Percentiles rank a stretch among this genome's conserved stretches.
These are phyloP conservation scores for Cebus imitator DNA, from an alignment of 2,113 vertebrate genomes.

Conservation along the genomic window DNA sequence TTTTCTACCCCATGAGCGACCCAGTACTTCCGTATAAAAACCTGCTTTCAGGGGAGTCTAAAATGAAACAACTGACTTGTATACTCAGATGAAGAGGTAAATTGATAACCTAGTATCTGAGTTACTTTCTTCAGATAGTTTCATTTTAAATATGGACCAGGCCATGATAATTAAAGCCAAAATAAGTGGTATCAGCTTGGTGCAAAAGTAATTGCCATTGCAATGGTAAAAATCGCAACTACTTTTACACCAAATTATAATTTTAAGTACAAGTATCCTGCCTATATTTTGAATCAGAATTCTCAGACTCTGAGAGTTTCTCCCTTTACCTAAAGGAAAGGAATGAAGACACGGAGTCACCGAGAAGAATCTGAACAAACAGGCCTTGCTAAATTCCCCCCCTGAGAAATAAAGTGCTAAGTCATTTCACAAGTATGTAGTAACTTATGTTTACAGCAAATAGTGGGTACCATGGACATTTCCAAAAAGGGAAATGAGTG, in stretches of 20 bases:
- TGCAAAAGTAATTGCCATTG: no score
- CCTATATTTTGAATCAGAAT: not conserved
- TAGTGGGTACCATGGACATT: not conserved
- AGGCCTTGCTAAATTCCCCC: no score
- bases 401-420: no score
- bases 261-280: not conserved
- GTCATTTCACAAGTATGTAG: not conserved
- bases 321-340: no score
- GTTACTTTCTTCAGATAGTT: not conserved
- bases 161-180: not conserved
- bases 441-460: not conserved
- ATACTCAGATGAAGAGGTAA: not conserved
- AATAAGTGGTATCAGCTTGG: not conserved
- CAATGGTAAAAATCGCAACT: no score
- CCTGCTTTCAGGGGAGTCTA: not conserved
- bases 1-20: not conserved
- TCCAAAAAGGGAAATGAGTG: not conserved
- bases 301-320: not conserved
- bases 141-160: not conserved
- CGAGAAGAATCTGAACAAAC: no score
- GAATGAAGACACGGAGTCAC: no score
- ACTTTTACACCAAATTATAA: not conserved
- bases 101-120: not conserved
- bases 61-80: not conserved
- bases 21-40: not conserved